Evolutionary conservation across 2,113 vertebrate genomes (phyloP), one percentile per base, ranked within the genome.

Genomic region (Aphyosemion australe): DNA sequence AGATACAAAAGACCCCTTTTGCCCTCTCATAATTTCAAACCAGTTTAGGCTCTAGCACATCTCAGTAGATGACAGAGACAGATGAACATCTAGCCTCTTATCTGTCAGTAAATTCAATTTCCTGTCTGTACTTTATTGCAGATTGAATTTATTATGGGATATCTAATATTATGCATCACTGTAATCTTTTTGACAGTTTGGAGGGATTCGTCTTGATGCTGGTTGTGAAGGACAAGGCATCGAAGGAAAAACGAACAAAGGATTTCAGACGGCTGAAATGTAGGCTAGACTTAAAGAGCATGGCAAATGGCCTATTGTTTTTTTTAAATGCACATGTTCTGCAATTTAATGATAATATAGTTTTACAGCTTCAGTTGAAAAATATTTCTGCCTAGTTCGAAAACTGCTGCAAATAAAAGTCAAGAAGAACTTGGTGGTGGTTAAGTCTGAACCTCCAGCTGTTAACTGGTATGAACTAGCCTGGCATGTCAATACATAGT

Each of bases 51-150:
- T 46, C 34, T 8, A 37, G 9, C 34, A 37, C 34, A 37, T 61
- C 54, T 64, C 26, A 11, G 31, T n/a, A 58, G 7, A 14, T 34
- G 56, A 69, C 51, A 19, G 26, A 64, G 48, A 82, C 45, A 76
- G 76, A 80, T 72, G 39, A 76, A 67, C 32, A 12, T 46, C 31
- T 21, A 16, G 3, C 12, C 46, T 72, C 77, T 82, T 65, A 70
- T 84, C 74, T 67, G 61, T 58, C 49, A 15, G 58, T 51, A 19
- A 19, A 62, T 77, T 76, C 63, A 78, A 84, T 87, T 86, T 86
- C 80, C 78, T 82, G 82, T 60, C 43, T 41, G 47, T 64, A 18
- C 37, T 62, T 69, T 77, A 84, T 79, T 51, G 63, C 41, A 59
- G 19, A 67, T 18, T 39, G 41, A 49, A 61, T 54, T 57, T 63